Evolutionary conservation across 2,113 vertebrate genomes (phyloP).

Genomic region (Chelonoidis abingdonii): DNA sequence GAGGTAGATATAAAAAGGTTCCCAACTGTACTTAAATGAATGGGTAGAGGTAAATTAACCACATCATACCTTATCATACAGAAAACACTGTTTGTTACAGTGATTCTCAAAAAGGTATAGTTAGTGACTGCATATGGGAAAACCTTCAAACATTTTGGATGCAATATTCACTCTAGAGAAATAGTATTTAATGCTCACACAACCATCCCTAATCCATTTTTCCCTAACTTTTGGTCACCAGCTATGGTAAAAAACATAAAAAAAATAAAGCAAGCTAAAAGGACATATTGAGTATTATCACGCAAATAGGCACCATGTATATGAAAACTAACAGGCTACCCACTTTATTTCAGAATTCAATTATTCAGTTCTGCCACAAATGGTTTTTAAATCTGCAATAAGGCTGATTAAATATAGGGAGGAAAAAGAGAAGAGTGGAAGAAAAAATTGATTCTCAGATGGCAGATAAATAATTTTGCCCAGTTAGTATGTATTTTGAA

Average conservation of each 20-base stretch:
- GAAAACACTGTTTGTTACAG: neutral
- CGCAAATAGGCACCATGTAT: neutral
- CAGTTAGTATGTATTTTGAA: neutral
- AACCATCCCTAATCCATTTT: neutral
- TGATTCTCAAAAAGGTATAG: neutral
- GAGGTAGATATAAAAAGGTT: neutral
- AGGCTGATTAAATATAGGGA: neutral
- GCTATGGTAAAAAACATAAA: neutral
- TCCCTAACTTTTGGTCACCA: rapidly evolving
- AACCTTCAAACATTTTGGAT: neutral
- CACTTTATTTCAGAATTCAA: neutral
- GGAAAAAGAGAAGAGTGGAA: neutral
- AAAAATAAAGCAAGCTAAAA: neutral
- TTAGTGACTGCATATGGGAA: neutral
- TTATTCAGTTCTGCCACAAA: neutral
- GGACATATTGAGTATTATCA: neutral
- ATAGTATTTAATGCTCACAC: neutral
- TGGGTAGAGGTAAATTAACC: neutral
- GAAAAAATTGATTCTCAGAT: neutral
- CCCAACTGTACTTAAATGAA: conserved; percentile 13
- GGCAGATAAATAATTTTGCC: neutral
- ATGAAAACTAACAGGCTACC: neutral
- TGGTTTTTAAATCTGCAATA: neutral
- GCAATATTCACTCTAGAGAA: neutral
- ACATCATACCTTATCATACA: conserved; percentile 12